Evolutionary conservation across 1,140 invertebrate genomes (phyloP), one percentile per base, ranked within the genome.

Genomic region (Onthophagus taurus): DNA sequence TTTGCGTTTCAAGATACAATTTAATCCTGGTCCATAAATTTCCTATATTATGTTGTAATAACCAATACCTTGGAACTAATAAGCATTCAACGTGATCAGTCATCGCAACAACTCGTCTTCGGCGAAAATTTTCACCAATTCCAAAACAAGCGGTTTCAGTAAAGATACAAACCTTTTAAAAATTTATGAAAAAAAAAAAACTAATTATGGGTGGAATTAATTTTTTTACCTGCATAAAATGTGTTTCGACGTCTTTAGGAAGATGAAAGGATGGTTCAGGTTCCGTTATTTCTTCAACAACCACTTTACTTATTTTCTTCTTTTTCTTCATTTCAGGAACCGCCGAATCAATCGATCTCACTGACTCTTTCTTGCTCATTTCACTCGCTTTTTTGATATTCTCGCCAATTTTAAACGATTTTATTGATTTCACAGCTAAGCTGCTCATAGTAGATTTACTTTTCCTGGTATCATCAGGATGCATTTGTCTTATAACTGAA

Each of bases 1-100:
- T 76, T 52, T 74, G 73, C 9, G 65, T 71, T 33, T 75, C 68
- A 20, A 81, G 57, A 51, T 73, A 80, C 38, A 73, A 61, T 52
- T 71, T 69, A 16, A 80, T 73, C 18, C 72, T 64, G 19, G 68
- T 67, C 78, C 77, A 80, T 26, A 80, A 74, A 47, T 78, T 77
- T 2, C 73, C 74, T 2, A 68, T 70, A 53, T 77, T 79, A 13
- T 74, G 68, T 48, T 76, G 68, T 21, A 71, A 52, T 11, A 81
- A 54, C 71, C 75, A 79, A 53, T 77, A 75, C 35, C 69, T 69
- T 0, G 78, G 78, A 23, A 80, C 60, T 3, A 80, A 58, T 48
- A 80, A 65, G 48, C 77, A 78, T 39, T 64, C 66, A 1, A 73
- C 69, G 16, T 31, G 19, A 1, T 66, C 64, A 2, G 69, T 71